Evolutionary conservation across 1,140 invertebrate species (phyloP).

Genomic region (Calosoma granatense): DNA sequence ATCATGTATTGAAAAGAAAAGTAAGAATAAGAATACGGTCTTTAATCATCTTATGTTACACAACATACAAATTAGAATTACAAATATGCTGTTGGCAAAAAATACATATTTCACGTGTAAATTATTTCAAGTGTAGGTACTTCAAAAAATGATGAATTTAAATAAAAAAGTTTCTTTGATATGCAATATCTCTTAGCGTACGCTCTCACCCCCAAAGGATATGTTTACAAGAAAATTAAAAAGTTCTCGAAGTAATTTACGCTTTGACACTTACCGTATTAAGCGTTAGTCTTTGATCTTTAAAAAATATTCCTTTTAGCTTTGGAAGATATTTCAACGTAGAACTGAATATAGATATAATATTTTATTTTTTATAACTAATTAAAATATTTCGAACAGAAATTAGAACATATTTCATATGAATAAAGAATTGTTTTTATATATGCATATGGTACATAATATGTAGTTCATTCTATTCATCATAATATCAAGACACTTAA

Average conservation of each 20-base stretch:
- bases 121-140: background rate
- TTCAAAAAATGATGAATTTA: background rate
- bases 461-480: background rate
- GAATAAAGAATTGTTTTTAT: no score
- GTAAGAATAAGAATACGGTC: no score
- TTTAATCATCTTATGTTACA: no score
- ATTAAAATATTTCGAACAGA: background rate
- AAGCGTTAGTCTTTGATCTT: slow-evolving; percentile 2
- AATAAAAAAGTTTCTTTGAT: slow-evolving; percentile 4
- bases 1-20: no score
- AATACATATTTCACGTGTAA: background rate
- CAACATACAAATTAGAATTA: background rate
- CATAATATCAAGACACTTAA: no score
- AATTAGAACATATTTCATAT: background rate
- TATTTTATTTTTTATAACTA: no score
- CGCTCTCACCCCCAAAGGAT: background rate
- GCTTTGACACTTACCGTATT: slow-evolving; percentile 2
- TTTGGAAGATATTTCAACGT: no score
- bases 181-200: background rate
- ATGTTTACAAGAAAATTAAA: slow-evolving; percentile 8
- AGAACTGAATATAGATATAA: no score
- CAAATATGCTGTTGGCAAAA: background rate
- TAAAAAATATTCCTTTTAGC: background rate
- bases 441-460: no score
- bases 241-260: slow-evolving; percentile 4